phyloP scores from a whole-genome alignment of 2,888 invertebrate species.

The Drosophila macrospina region DNA sequence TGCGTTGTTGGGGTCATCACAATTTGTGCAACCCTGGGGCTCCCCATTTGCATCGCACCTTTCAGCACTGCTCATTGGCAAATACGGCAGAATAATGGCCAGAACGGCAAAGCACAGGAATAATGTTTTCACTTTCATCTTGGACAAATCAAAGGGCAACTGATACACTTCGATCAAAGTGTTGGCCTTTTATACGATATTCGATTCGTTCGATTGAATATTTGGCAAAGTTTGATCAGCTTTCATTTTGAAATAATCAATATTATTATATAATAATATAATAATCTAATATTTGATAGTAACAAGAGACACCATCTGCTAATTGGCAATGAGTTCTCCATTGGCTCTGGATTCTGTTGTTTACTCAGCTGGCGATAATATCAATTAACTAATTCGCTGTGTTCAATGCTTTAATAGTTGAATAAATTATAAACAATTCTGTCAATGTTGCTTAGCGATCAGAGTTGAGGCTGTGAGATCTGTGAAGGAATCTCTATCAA shows the following conservation, averaged over 20 bases:
- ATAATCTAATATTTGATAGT: not conserved
- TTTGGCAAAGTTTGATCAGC: conserved; percentile 16
- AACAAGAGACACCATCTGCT: not conserved
- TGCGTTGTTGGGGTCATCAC: conserved; percentile 4
- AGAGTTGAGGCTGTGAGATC: no score
- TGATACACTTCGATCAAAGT: not conserved
- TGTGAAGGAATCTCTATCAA: no score
- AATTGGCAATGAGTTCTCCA: no score
- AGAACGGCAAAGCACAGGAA: conserved; percentile 9
- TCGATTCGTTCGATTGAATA: conserved; percentile 2
- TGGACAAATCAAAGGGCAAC: not conserved
- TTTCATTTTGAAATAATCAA: not conserved
- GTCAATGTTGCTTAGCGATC: no score
- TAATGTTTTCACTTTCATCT: conserved; percentile 20
- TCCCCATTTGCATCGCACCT: conserved; percentile 1
- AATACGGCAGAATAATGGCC: conserved; percentile 2
- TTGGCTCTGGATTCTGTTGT: not conserved
- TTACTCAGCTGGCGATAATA: conserved; percentile 34
- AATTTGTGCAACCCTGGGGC: conserved; percentile 29
- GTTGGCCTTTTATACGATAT: conserved; percentile 9
- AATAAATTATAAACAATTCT: no score
- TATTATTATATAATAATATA: conserved; percentile 5
- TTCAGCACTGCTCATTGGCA: conserved; percentile 11
- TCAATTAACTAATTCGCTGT: no score
- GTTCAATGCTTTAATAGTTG: no score